A percentile compares a stretch with the other conserved stretches of the same genome.
These are phyloP conservation scores for Polypterus senegalus DNA, from an alignment of 2,113 vertebrate genomes.

Conservation along the genomic window DNA sequence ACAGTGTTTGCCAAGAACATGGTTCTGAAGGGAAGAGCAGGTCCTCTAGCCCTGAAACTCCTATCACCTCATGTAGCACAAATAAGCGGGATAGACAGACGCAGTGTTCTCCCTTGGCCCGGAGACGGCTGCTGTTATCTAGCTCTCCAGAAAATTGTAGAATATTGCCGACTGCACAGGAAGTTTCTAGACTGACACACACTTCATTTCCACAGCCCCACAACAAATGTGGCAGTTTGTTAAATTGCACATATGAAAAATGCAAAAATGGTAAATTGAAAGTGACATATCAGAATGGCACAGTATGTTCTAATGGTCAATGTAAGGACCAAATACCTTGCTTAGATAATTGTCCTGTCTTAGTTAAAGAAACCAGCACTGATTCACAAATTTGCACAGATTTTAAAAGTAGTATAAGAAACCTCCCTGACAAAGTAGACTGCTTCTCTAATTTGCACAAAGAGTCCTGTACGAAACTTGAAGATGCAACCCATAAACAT, in stretches of 20 bases:
- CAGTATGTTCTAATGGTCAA: conserved; percentile 28
- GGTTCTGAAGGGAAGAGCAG: conserved; percentile 40
- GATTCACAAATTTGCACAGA: conserved; percentile 57
- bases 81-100: conserved; percentile 39
- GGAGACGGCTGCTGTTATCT: conserved; percentile 61
- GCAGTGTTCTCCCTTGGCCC: conserved; percentile 56
- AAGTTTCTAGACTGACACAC: conserved; percentile 58
- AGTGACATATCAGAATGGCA: conserved; percentile 33
- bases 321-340: conserved; percentile 48
- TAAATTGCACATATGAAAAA: conserved; percentile 37
- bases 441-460: conserved; percentile 40
- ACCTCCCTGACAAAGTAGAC: conserved; percentile 33
- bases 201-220: conserved; percentile 55
- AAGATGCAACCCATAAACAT: conserved; percentile 48
- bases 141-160: conserved; percentile 46
- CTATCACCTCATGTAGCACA: conserved; percentile 39
- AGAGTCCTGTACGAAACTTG: conserved; percentile 56
- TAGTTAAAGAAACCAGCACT: conserved; percentile 31
- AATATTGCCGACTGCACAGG: conserved; percentile 51
- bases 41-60: conserved; percentile 50
- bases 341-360: conserved; percentile 33
- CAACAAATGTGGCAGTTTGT: conserved; percentile 31
- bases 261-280: conserved; percentile 40
- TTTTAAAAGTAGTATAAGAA: conserved; percentile 40
- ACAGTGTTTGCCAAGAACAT: conserved; percentile 37